A percentile compares a stretch with the other conserved stretches of the same genome.
Conservation (phyloP, 2,888 invertebrate genomes). For the Erebia aethiops region DNA sequence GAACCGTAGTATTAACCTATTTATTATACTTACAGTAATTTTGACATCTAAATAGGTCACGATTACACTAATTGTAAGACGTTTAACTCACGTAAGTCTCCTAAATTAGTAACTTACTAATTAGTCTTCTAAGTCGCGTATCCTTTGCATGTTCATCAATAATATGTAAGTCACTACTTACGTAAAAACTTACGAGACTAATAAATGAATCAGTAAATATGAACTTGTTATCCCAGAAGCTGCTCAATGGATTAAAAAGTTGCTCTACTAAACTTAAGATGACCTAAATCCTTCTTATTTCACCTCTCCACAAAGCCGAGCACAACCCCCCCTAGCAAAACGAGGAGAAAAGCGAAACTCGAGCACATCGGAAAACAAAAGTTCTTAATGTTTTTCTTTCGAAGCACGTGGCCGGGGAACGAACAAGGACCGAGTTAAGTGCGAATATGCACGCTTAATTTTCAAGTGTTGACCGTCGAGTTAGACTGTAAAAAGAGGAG, state of each 20-base stretch:
- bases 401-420: slow-evolving; percentile 49
- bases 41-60: no score
- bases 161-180: no score
- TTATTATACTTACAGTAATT: no score
- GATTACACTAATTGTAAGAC: no score
- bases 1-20: no score
- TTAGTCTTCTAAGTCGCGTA: no score
- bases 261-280: slow-evolving; percentile 12
- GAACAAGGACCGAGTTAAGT: slow-evolving; percentile 68
- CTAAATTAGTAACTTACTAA: no score
- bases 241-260: slow-evolving; percentile 5
- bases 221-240: neutral
- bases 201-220: no score
- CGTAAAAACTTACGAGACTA: no score
- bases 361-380: slow-evolving; percentile 32
- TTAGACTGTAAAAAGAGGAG: slow-evolving; percentile 63
- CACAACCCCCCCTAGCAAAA: slow-evolving; percentile 7
- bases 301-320: slow-evolving; percentile 4
- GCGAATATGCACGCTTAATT: slow-evolving; percentile 70
- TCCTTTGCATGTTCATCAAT: no score
- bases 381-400: slow-evolving; percentile 41
- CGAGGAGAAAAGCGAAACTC: slow-evolving; percentile 25
- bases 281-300: slow-evolving; percentile 16
- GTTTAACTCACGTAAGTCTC: no score
- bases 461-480: slow-evolving; percentile 67